A percentile compares a stretch with the other conserved stretches of the same genome.
Evolutionary conservation across 2,888 invertebrate genomes (phyloP).

Genomic region (Petrolisthes cinctipes): DNA sequence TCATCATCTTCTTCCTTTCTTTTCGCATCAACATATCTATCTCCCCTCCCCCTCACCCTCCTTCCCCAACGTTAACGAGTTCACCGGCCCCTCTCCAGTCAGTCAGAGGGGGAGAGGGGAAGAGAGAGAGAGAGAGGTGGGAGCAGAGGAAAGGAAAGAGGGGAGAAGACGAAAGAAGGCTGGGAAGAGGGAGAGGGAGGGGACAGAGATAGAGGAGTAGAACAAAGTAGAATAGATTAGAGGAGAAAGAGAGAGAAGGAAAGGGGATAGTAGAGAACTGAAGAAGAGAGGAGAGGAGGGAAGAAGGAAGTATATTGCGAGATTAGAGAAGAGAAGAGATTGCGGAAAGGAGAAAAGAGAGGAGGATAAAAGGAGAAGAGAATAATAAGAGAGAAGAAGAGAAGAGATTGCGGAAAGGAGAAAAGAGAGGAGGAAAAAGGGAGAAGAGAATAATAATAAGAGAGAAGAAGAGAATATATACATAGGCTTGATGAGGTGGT

Average conservation of each 20-base stretch:
- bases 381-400: not conserved
- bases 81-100: not conserved
- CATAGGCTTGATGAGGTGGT: no score
- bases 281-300: not conserved
- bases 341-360: not conserved
- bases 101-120: constrained; percentile 11
- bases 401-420: not conserved
- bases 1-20: not conserved
- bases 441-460: not conserved
- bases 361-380: not conserved
- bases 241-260: not conserved
- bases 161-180: not conserved
- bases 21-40: constrained; percentile 12
- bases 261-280: not conserved
- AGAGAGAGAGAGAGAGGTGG: constrained; percentile 31
- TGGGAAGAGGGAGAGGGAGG: not conserved
- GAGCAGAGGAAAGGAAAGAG: not conserved
- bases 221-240: not conserved
- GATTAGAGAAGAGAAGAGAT: not conserved
- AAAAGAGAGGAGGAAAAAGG: not conserved
- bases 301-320: not conserved
- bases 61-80: constrained; percentile 31
- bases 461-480: not conserved
- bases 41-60: constrained; percentile 7
- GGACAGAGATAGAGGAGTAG: not conserved